Evolutionary conservation across 2,797 vertebrate genomes (phyloP), one percentile per base, ranked within the genome.

Genomic region (Intellagama lesueurii): DNA sequence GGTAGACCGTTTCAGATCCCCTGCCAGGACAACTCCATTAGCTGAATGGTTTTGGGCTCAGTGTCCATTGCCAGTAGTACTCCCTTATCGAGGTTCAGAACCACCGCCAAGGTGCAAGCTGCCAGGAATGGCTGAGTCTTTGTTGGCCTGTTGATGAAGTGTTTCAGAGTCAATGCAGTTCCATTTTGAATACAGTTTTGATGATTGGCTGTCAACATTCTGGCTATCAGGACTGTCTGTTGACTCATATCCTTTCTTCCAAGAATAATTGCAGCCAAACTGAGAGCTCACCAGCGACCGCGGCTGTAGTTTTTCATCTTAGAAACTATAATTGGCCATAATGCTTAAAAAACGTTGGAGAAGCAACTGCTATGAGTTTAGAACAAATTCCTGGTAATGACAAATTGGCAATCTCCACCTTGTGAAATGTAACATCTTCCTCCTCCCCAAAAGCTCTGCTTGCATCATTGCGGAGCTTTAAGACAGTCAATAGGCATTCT

Each of bases 21-120:
- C 90, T 92, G 87, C 91, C 88, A 92, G 79, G 70, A 81, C 90
- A 78, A 86, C 89, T 90, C 86, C 24, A 3, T 89, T 72, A 64
- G 44, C 60, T 73, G 85, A 26, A 80, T 28, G 77, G n/a, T 52
- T 7, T 0, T 28, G 44, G 40, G 70, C 49, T 78, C 52, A 26
- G 60, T 5, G 1, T 19, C 56, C 26, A 70, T 22, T 91, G 91
- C 90, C 69, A 86, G 35, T 75, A 0, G 0, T 0, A 35, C 40
- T 81, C 88, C 83, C 70, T 90, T n/a, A 52, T 76, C 81, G 52
- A 56, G 6, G 56, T 86, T 32, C 11, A 0, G 19, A 78, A 89
- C 92, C 47, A 22, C n/a, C 26, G 85, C 80, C 85, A 87, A 44
- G 3, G 0, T 0, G 0, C 49, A 72, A 40, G 87, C 76, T 93